These are phyloP conservation scores for Collichthys lucidus DNA, from an alignment of 2,113 vertebrate genomes.

Conservation along the genomic window DNA sequence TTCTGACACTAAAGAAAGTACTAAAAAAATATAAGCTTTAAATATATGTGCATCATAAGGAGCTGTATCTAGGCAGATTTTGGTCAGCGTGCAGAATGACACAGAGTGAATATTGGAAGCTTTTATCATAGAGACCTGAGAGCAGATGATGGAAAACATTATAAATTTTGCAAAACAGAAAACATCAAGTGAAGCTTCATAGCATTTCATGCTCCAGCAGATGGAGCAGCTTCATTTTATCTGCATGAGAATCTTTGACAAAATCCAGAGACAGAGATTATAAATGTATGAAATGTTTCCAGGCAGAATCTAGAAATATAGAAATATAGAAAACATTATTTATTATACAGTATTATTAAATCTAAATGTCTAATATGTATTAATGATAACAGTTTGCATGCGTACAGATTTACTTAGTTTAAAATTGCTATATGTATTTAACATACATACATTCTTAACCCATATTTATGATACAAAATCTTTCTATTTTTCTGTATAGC, in stretches of 20 bases:
- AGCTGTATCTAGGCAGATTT: constrained; percentile 6
- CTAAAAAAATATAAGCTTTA: no score
- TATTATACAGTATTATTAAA: neutral
- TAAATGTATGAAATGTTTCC: constrained; percentile 8
- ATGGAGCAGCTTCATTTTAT: constrained; percentile 53
- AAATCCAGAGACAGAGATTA: constrained; percentile 10
- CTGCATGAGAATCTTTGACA: constrained; percentile 24
- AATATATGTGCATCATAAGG: neutral
- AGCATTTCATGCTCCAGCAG: constrained; percentile 64
- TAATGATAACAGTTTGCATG: neutral
- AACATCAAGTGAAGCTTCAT: constrained; percentile 53
- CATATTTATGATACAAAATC: neutral
- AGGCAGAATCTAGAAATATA: neutral
- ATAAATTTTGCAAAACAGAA: constrained; percentile 77
- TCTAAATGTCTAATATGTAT: neutral
- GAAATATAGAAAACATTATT: neutral
- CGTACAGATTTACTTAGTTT: neutral
- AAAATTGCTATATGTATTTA: neutral
- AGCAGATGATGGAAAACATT: constrained; percentile 65
- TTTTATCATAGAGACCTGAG: constrained; percentile 64
- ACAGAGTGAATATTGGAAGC: constrained; percentile 47
- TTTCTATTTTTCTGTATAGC: neutral
- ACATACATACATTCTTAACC: neutral
- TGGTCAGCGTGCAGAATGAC: constrained; percentile 31
- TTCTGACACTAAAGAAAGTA: neutral